A percentile compares a stretch with the other conserved stretches of the same genome.
phyloP scores from a whole-genome alignment of 2,113 vertebrate species.

The Rhegmatorhina hoffmannsi region DNA sequence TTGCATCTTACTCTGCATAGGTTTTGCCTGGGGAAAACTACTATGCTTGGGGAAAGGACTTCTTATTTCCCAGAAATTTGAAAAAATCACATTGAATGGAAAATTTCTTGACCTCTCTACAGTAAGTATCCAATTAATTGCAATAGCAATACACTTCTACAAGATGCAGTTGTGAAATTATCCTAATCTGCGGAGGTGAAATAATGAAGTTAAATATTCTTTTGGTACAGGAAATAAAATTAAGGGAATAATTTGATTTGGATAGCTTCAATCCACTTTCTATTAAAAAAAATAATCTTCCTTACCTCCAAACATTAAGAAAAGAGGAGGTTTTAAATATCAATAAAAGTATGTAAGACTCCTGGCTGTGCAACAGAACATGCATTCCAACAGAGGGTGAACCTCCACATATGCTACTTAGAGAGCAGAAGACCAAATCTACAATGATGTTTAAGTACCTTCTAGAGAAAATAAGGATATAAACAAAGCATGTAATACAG shows the following conservation, averaged over 20 bases:
- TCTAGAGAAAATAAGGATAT: background rate
- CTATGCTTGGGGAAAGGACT: background rate
- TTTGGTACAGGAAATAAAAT: background rate
- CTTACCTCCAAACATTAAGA: background rate
- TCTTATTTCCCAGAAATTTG: background rate
- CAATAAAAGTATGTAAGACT: background rate
- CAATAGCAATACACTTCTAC: background rate
- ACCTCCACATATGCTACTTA: background rate
- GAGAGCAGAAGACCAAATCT: background rate
- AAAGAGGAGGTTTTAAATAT: background rate
- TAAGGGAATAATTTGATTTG: background rate
- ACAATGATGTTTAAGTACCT: background rate
- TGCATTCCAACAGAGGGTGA: fast-evolving
- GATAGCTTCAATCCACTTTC: background rate
- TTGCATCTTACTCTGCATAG: background rate
- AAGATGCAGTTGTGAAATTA: background rate
- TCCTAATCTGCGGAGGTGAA: background rate
- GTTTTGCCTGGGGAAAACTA: background rate
- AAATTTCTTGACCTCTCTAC: background rate
- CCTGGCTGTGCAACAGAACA: background rate
- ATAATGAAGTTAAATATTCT: background rate
- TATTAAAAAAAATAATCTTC: background rate
- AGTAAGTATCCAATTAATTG: background rate
- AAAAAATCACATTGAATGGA: background rate
- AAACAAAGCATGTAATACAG: background rate